These are phyloP conservation scores for rat (Rattus norvegicus) DNA, from an alignment of 2,113 vertebrate species.

Conservation along the genomic window GRCr8 NC_086024.1:126329001-126329500, in stretches of 20 bases:
- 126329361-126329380: not conserved
- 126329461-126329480: not conserved
- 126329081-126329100: constrained; percentile 13
- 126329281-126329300: not conserved
- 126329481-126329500: not conserved
- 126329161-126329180: not conserved
- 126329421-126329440: not conserved
- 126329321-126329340: not conserved
- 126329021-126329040: not conserved
- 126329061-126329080: not conserved
- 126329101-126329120: not conserved
- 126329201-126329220: constrained; percentile 6
- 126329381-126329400: not conserved
- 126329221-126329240: not conserved
- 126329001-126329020: not conserved
- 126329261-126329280: not conserved
- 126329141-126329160: not conserved
- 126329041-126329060: not conserved
- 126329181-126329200: not conserved
- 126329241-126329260: constrained; percentile 3
- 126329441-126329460: not conserved
- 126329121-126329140: not conserved
- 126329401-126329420: not conserved
- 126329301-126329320: not conserved
- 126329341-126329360: not conserved